Evolutionary conservation across 1,140 invertebrate genomes (phyloP).

Genomic region (Calliopsis andreniformis): DNA sequence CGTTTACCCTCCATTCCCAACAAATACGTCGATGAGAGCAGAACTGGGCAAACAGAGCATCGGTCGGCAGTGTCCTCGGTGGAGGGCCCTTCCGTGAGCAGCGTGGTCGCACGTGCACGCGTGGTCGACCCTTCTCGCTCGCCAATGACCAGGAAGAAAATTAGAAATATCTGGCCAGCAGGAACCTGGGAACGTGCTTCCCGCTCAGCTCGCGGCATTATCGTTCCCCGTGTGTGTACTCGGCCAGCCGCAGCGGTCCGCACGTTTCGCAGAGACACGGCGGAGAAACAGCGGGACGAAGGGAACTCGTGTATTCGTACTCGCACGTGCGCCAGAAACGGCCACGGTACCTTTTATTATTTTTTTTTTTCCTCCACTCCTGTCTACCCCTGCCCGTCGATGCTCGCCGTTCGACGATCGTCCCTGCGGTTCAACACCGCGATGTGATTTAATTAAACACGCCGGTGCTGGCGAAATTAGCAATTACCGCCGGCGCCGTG

Average conservation of each 20-base stretch:
- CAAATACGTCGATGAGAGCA: too few species aligned
- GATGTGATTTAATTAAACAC: slow-evolving; percentile 66
- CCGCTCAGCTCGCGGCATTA: slow-evolving; percentile 57
- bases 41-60: background rate
- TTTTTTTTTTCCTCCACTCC: background rate
- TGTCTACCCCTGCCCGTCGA: background rate
- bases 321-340: slow-evolving; percentile 45
- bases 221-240: slow-evolving; percentile 49
- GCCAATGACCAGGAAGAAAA: slow-evolving; percentile 57
- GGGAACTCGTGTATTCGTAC: slow-evolving; percentile 24
- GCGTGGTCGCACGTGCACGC: slow-evolving; percentile 35
- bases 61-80: background rate
- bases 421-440: slow-evolving; percentile 13
- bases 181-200: slow-evolving; percentile 62
- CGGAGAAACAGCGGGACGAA: background rate
- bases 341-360: slow-evolving; percentile 45
- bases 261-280: slow-evolving; percentile 24
- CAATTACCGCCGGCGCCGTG: slow-evolving; percentile 35
- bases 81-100: background rate
- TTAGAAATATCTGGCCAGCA: slow-evolving; percentile 65
- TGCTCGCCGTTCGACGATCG: slow-evolving; percentile 24
- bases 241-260: background rate
- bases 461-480: slow-evolving; percentile 54
- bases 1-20: too few species aligned
- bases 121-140: slow-evolving; percentile 6